phyloP scores from a whole-genome alignment of 2,888 invertebrate genomes.

The Parnassius smintheus region DNA sequence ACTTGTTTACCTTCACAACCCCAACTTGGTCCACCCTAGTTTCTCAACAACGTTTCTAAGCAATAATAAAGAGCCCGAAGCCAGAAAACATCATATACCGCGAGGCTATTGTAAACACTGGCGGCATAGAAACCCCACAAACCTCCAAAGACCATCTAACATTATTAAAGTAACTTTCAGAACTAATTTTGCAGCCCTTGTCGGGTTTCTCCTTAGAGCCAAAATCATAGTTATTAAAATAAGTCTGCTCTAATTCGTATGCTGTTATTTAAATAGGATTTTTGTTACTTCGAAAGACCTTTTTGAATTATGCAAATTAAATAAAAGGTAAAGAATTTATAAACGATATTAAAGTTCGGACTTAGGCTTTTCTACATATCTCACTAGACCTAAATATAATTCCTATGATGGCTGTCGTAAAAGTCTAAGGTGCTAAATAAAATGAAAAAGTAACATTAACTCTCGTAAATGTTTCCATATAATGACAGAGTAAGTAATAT shows the following conservation, averaged over 20 bases:
- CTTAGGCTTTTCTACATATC: no score
- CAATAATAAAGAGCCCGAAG: constrained; percentile 80
- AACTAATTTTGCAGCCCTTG: constrained; percentile 71
- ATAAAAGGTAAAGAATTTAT: no score
- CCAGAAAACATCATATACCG: constrained; percentile 77
- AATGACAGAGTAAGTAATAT: no score
- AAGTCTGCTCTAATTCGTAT: not conserved
- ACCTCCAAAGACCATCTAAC: constrained; percentile 70
- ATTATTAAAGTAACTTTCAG: constrained; percentile 73
- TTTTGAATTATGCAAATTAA: no score
- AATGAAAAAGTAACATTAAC: no score
- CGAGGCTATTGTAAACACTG: constrained; percentile 59
- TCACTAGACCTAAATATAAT: no score
- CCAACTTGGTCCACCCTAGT: constrained; percentile 57
- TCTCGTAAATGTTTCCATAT: no score
- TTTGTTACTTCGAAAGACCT: no score
- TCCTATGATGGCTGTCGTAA: no score
- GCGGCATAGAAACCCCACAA: constrained; percentile 62
- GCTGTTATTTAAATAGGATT: no score
- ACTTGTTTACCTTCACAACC: constrained; percentile 71
- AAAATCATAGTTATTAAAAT: constrained; percentile 19
- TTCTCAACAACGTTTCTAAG: constrained; percentile 63
- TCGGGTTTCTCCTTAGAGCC: constrained; percentile 43
- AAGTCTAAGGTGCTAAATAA: no score
- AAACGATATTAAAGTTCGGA: no score